phyloP scores from a whole-genome alignment of 2,113 vertebrate genomes.

The Myanophis thanlyinensis region DNA sequence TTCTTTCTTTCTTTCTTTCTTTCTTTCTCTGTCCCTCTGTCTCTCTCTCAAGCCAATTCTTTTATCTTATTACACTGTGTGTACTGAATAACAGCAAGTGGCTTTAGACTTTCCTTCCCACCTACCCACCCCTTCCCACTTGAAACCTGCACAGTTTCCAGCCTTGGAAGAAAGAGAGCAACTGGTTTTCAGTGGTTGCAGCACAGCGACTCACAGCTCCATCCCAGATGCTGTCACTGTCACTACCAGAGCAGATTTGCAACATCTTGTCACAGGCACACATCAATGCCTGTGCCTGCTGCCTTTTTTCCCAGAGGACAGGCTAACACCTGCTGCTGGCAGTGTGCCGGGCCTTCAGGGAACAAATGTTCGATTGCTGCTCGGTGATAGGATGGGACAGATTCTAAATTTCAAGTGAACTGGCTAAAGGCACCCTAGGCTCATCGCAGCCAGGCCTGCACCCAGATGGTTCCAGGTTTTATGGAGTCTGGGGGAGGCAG shows the following conservation, averaged over 20 bases:
- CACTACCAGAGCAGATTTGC: constrained; percentile 76
- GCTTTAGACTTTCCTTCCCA: constrained; percentile 9
- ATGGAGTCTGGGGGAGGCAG: not conserved
- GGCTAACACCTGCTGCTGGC: constrained; percentile 89
- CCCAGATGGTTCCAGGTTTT: constrained; percentile 76
- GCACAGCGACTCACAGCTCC: constrained; percentile 71
- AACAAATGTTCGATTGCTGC: constrained; percentile 79
- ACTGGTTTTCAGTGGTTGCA: constrained; percentile 78
- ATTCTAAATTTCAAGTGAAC: constrained; percentile 76
- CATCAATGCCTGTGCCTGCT: constrained; percentile 84
- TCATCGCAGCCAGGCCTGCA: constrained; percentile 53
- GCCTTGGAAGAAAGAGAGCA: constrained; percentile 65
- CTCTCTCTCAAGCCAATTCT: not conserved
- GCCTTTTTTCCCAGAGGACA: constrained; percentile 80
- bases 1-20: too few species aligned
- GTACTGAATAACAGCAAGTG: not conserved
- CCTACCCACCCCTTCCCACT: not conserved
- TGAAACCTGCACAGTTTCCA: constrained; percentile 57
- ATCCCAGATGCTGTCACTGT: constrained; percentile 79
- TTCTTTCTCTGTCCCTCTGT: fast-evolving
- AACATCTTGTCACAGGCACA: constrained; percentile 84
- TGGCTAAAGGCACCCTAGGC: constrained; percentile 76
- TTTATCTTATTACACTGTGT: not conserved
- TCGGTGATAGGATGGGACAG: constrained; percentile 80
- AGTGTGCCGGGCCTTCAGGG: constrained; percentile 74